Base-by-base conservation (phyloP, 2,113 vertebrate genomes). In the Eubucco bourcierii region DNA sequence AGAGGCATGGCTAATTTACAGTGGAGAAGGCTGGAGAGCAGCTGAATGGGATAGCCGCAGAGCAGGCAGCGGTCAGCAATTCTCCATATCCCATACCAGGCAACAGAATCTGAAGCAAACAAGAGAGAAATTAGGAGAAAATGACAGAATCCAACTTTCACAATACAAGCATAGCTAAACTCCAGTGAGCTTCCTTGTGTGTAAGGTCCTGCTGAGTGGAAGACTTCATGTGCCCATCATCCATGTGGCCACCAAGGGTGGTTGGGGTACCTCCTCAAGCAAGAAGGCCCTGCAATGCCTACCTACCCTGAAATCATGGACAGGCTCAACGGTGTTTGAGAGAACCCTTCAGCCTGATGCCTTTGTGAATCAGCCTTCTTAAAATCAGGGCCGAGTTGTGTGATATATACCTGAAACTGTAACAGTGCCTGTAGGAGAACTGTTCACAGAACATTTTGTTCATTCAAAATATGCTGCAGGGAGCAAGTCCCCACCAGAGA, bases 401-500 rank as follows among this genome's bases (percentile, higher is more conserved):
- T 55, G 23, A 9, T 15, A 18, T 2, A 3, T 52, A 65, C 10
- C 41, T 92, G 72, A 85, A 83, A 70, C 17, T 12, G 16, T 11
- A 20, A 13, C 2, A 9, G 15, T 39, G 56, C 15, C 34, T 56
- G 41, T 10, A 64, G 17, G 24, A 81, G 46, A 78, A 28, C 34
- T 84, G 33, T 50, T 82, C 66, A 63, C 6, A 50, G 84, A 80
- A 88, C 73, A 78, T 37, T 68, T 27, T 84, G 50, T 92, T 87
- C 46, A 15, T 24, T 44, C 70, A 25, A 63, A 88, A 67, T 15
- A 10, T 80, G 34, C 55, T 67, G 16, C 0, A 2, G n/a, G 31
- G 28, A 68, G 33, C 0, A 0, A 75, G 44, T 25, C 10, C 24
- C 33, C 64, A 41, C n/a, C 0, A 0, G 68, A 59, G 44, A 55